Base-by-base conservation (phyloP, 2,888 invertebrate species). In the Acanthoscelides obtectus region DNA sequence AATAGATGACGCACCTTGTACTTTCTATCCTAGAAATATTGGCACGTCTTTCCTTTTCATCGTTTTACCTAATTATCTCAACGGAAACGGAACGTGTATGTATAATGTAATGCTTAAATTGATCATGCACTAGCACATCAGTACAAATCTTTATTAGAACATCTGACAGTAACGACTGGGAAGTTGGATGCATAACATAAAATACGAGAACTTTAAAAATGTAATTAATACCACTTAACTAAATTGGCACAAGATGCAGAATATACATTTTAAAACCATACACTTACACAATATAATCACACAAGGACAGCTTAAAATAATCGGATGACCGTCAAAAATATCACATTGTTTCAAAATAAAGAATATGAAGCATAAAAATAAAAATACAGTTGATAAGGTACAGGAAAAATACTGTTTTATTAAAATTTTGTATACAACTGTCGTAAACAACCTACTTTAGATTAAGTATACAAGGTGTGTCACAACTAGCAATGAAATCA, bases 161-260 rank as follows among this genome's bases (percentile, higher is more conserved):
- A n/a, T n/a, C n/a, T n/a, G n/a, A n/a, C n/a, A n/a, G n/a, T n/a
- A n/a, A n/a, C n/a, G n/a, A n/a, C n/a, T n/a, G n/a, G n/a, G n/a
- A n/a, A n/a, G n/a, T n/a, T n/a, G n/a, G n/a, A 25, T 12, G 45
- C 20, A 71, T 66, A 69, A 63, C 66, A 64, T 21, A 66, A 71
- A 71, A 69, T 73, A 66, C 71, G 22, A 71, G 66, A 70, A 70
- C 66, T 21, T 67, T 45, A 69, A 70, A 73, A 45, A 63, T 22
- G 22, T 25, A 73, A 71, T 22, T 70, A 25, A 45, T 6, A 3
- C 45, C 69, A 71, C 22, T 22, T 27, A 67, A 69, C 67, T 21
- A 66, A 68, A 72, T 72, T 72, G 72, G 72, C 72, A 72, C 68
- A 71, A 67, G 69, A 45, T 45, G 45, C 17, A 45, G 1, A 45